These are phyloP conservation scores for Drosophila arawakana DNA, from an alignment of 1,140 invertebrate genomes.

Conservation along the genomic window DNA sequence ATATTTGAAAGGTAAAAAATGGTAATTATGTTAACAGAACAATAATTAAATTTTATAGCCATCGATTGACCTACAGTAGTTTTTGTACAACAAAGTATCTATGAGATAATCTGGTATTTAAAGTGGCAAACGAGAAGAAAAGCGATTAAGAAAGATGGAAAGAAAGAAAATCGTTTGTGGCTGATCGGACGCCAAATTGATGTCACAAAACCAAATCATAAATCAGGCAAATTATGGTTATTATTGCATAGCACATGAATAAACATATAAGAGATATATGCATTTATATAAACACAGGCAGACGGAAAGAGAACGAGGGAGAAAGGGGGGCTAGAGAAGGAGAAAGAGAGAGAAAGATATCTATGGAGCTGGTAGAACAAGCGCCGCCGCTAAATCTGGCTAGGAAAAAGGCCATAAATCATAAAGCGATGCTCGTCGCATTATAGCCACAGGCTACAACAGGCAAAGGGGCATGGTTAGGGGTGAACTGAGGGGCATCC, in stretches of 20 bases:
- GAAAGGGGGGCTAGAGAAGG: not conserved
- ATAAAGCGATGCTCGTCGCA: slow-evolving; percentile 53
- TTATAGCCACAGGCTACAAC: slow-evolving; percentile 42
- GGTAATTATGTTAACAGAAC: too few relatives aligned
- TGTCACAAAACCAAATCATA: slow-evolving; percentile 78
- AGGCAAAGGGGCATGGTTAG: too few relatives aligned
- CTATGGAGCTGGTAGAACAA: slow-evolving; percentile 67
- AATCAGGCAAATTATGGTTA: slow-evolving; percentile 80
- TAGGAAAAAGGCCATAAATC: slow-evolving; percentile 76
- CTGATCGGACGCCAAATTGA: slow-evolving; percentile 69
- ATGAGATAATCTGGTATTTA: slow-evolving; percentile 6
- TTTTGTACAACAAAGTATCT: slow-evolving; percentile 2
- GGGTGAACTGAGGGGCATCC: slow-evolving; percentile 46
- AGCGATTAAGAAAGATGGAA: not conserved
- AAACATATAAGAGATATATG: slow-evolving; percentile 44
- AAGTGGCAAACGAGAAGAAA: slow-evolving; percentile 3
- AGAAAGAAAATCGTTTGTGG: not conserved
- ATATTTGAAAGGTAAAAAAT: too few relatives aligned
- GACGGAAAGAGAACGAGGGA: not conserved
- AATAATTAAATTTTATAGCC: not conserved
- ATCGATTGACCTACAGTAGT: not conserved
- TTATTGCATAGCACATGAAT: slow-evolving; percentile 64
- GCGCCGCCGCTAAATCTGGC: slow-evolving; percentile 52
- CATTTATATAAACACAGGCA: slow-evolving; percentile 32
- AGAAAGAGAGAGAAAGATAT: slow-evolving; percentile 51